phyloP scores from a whole-genome alignment of 2,888 invertebrate genomes.

The Drosophila quinaria region DNA sequence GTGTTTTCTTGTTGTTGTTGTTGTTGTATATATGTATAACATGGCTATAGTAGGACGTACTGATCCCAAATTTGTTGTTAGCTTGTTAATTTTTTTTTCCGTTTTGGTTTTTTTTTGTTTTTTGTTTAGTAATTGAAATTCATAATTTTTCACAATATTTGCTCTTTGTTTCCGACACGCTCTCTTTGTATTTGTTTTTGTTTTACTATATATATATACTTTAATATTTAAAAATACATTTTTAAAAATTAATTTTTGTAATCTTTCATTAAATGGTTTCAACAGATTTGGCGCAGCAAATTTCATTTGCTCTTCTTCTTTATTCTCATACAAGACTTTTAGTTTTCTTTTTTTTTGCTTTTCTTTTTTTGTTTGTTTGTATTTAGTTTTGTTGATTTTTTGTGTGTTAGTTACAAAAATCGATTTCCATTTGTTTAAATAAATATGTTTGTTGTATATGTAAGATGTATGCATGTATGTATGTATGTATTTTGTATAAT shows the following conservation, averaged over 20 bases:
- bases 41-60: conserved; percentile 83
- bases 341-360: conserved; percentile 40
- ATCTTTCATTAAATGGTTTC: conserved; percentile 78
- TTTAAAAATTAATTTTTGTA: conserved; percentile 76
- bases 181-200: conserved; percentile 59
- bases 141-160: conserved; percentile 81
- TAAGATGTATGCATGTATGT: conserved; percentile 54
- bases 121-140: conserved; percentile 81
- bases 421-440: conserved; percentile 56
- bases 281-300: conserved; percentile 82
- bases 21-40: conserved; percentile 70
- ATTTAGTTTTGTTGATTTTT: conserved; percentile 27
- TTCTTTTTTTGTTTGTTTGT: conserved; percentile 16
- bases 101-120: conserved; percentile 19
- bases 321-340: conserved; percentile 70
- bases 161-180: conserved; percentile 78
- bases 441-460: conserved; percentile 62
- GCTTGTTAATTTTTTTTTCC: conserved; percentile 59
- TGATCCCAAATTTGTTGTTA: conserved; percentile 84
- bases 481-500: conserved; percentile 45
- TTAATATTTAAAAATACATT: conserved; percentile 77
- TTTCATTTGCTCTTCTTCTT: conserved; percentile 72
- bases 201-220: conserved; percentile 70
- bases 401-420: conserved; percentile 53
- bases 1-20: conserved; percentile 45